These are phyloP conservation scores for Adoxophyes honmai DNA, from an alignment of 1,140 invertebrate genomes.

Conservation along the genomic window DNA sequence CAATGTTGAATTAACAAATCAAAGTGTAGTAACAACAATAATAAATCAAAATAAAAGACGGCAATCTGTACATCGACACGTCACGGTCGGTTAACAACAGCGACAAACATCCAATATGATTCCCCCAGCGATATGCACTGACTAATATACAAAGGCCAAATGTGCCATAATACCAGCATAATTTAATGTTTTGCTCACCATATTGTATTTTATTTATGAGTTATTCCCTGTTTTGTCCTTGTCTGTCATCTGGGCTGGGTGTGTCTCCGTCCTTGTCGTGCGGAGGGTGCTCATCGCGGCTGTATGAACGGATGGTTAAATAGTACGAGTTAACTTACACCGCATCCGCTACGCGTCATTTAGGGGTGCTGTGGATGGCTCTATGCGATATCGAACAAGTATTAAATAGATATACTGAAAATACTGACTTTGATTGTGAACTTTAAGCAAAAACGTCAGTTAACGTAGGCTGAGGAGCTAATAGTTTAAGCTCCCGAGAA, in stretches of 20 bases:
- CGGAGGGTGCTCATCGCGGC: slow-evolving; percentile 42
- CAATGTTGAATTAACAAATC: too few relatives aligned
- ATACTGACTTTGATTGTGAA: too few relatives aligned
- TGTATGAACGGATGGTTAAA: slow-evolving; percentile 70
- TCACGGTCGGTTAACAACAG: slow-evolving; percentile 50
- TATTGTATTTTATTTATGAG: slow-evolving; percentile 79
- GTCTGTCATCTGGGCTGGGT: slow-evolving; percentile 26
- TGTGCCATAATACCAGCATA: slow-evolving; percentile 78
- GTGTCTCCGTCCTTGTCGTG: slow-evolving; percentile 38
- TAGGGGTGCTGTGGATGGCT: slow-evolving; percentile 44
- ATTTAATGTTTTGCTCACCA: slow-evolving; percentile 78
- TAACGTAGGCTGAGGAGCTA: too few relatives aligned
- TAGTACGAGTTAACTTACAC: slow-evolving; percentile 72
- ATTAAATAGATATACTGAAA: too few relatives aligned
- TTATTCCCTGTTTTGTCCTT: slow-evolving; percentile 57
- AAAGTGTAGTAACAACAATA: not conserved
- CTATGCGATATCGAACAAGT: slow-evolving; percentile 29
- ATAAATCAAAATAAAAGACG: slow-evolving; percentile 12
- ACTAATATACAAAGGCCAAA: slow-evolving; percentile 75
- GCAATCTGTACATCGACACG: slow-evolving; percentile 34
- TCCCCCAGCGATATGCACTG: slow-evolving; percentile 56
- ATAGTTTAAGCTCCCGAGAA: too few relatives aligned
- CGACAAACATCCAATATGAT: slow-evolving; percentile 48
- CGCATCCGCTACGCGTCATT: slow-evolving; percentile 63
- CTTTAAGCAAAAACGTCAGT: too few relatives aligned